Base-by-base conservation (phyloP, 2,888 invertebrate genomes). In the Unio pictorum region DNA sequence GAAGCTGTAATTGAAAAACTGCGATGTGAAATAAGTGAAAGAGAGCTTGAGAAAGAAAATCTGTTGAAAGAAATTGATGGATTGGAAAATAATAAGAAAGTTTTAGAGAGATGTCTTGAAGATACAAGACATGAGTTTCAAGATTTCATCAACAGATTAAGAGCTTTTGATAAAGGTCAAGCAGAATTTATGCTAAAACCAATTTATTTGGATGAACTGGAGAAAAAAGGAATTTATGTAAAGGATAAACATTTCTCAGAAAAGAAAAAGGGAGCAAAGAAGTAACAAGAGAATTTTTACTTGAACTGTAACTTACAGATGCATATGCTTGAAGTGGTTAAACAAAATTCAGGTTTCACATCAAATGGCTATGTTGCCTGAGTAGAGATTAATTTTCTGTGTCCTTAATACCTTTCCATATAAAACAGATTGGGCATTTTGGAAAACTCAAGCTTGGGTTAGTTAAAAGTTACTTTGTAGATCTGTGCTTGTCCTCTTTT, bases 171-270 rank as follows among this genome's bases (percentile, higher is more conserved):
- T 56, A 77, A 75, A 55, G 76, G 71, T 30, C 80, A 84, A 66
- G 77, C 84, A 8, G 85, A 82, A 30, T 86, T 78, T 66, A 57
- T 86, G 67, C 65, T 86, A 45, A 79, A 82, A n/a, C 75, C 79
- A 34, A 68, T 84, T 20, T 82, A 84, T 69, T 68, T 84, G n/a
- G 82, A 84, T 62, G 82, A 85, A 66, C 73, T 85, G 57, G 80
- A 81, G 63, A 72, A 70, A 55, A 78, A 75, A 64, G 75, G 78
- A 18, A 74, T 75, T 59, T 63, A 69, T 56, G 66, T 75, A 5
- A 64, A 69, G 23, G 45, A 45, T 15, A 45, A 45, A 45, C 45
- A 45, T 45, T 34, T 34, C 7, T 34, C 34, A 1, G 45, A 15
- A 15, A 11, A 45, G 45, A 45, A 45, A 45, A 45, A 45, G 45